These are phyloP conservation scores for Solen grandis DNA, from an alignment of 1,140 invertebrate genomes.

Conservation along the genomic window DNA sequence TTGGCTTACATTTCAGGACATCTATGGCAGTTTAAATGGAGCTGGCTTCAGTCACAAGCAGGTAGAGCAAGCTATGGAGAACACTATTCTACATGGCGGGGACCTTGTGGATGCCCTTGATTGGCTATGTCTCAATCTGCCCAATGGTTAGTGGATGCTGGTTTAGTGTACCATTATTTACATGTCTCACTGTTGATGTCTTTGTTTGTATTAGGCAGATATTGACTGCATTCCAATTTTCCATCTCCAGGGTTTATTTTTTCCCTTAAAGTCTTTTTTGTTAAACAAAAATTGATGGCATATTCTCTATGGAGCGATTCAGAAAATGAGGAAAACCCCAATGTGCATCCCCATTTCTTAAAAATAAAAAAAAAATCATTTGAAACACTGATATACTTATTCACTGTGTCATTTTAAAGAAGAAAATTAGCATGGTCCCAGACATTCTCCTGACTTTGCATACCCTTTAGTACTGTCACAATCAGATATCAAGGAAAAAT, in stretches of 20 bases:
- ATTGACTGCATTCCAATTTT: background rate
- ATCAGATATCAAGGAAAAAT: too few species aligned
- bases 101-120: slow-evolving; percentile 77
- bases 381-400: background rate
- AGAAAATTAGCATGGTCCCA: too few species aligned
- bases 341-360: background rate
- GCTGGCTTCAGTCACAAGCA: slow-evolving; percentile 76
- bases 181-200: background rate
- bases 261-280: too few species aligned
- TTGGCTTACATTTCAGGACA: slow-evolving; percentile 68
- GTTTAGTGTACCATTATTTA: background rate
- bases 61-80: slow-evolving; percentile 75
- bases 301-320: too few species aligned
- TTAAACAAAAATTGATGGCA: too few species aligned
- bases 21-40: slow-evolving; percentile 73
- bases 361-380: background rate
- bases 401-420: too few species aligned
- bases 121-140: slow-evolving; percentile 78
- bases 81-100: slow-evolving; percentile 73
- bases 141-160: slow-evolving; percentile 73
- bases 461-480: too few species aligned
- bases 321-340: too few species aligned
- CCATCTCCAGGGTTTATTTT: background rate
- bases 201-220: background rate
- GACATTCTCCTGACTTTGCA: too few species aligned